Evolutionary conservation across 2,797 vertebrate species (phyloP).

Genomic region (Triplophysa yarkandensis): DNA sequence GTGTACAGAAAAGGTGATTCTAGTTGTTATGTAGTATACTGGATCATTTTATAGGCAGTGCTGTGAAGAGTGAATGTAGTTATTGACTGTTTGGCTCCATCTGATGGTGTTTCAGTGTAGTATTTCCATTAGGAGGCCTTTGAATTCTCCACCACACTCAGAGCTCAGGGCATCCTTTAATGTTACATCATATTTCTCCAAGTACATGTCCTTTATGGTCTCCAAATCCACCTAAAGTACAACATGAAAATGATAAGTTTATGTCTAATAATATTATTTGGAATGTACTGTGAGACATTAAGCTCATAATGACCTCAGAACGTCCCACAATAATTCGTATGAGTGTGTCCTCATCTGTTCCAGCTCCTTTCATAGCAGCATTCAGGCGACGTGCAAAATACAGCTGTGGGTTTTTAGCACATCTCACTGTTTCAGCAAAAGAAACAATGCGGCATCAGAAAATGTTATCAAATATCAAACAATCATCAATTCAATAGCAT

Average conservation of each 20-base stretch:
- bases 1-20: constrained; percentile 5
- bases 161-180: constrained; percentile 86
- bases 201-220: constrained; percentile 90
- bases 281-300: background rate
- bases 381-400: constrained; percentile 80
- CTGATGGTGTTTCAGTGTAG: constrained; percentile 76
- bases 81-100: constrained; percentile 1
- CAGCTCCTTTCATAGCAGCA: constrained; percentile 76
- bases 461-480: too few species aligned
- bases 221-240: constrained; percentile 84
- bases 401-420: constrained; percentile 81
- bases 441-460: background rate
- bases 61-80: constrained; percentile 33
- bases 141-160: constrained; percentile 92
- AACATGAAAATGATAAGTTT: background rate
- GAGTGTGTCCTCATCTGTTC: constrained; percentile 79
- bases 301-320: constrained; percentile 68
- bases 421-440: constrained; percentile 69
- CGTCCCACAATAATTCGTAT: constrained; percentile 76
- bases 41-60: constrained; percentile 27
- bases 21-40: background rate
- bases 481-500: background rate
- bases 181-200: constrained; percentile 87
- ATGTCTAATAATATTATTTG: background rate
- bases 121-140: constrained; percentile 84